phyloP scores from a whole-genome alignment of 2,888 invertebrate species.

The Melipona beecheii region DNA sequence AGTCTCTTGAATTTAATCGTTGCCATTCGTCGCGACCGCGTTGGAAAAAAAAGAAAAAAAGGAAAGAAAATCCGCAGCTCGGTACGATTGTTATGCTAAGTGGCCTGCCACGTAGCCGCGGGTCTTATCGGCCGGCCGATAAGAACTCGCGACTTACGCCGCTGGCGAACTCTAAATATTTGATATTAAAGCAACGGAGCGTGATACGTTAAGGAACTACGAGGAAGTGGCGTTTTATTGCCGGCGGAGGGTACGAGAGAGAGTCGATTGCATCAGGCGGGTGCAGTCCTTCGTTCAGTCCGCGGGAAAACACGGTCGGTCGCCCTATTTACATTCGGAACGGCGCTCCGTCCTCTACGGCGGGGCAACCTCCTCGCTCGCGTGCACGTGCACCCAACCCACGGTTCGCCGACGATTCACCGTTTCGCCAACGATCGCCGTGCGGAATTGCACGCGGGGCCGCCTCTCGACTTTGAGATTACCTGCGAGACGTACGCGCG shows the following conservation, averaged over 20 bases:
- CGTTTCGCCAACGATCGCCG: conserved; percentile 46
- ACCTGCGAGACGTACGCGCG: conserved; percentile 32
- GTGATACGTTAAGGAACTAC: background rate
- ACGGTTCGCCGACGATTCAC: conserved; percentile 37
- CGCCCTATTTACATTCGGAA: conserved; percentile 70
- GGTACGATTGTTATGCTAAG: conserved; percentile 51
- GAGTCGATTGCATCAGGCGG: conserved; percentile 57
- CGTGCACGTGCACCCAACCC: conserved; percentile 36
- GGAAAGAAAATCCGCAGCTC: conserved; percentile 1
- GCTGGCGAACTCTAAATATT: conserved; percentile 69
- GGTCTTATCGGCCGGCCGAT: conserved; percentile 58
- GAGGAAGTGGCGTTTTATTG: conserved; percentile 22
- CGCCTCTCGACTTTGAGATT: conserved; percentile 24
- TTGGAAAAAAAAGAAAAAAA: background rate
- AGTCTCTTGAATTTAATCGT: background rate
- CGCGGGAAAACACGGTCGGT: conserved; percentile 61
- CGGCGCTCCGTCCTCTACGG: conserved; percentile 30
- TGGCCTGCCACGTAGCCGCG: conserved; percentile 12
- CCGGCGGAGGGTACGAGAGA: conserved; percentile 7
- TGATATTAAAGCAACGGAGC: conserved; percentile 64
- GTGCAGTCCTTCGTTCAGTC: conserved; percentile 65
- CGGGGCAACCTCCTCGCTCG: conserved; percentile 23
- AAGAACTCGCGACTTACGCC: conserved; percentile 59
- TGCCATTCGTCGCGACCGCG: background rate
- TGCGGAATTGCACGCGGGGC: conserved; percentile 48